Evolutionary conservation across 2,797 vertebrate species (phyloP), one percentile per base, ranked within the genome.

Genomic region (Gorsachius magnificus): DNA sequence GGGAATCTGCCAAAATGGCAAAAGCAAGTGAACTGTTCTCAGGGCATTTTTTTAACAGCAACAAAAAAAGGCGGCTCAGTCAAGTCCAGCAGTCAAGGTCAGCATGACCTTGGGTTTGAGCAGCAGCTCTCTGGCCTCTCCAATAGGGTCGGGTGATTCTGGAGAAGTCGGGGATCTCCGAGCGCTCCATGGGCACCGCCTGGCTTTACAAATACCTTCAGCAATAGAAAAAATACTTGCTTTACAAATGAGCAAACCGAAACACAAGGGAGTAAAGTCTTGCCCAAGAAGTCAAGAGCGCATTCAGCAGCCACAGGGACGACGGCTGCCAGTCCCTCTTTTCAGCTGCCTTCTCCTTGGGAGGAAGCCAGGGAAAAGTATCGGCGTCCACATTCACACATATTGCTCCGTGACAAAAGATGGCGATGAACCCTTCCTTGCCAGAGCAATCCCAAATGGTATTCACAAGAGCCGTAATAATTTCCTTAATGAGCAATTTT

Each of bases 51-150:
- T 95, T 91, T 92, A 96, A 63, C 54, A 79, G 58, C 26, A 87
- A 65, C 45, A 12, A 24, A 79, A 89, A 56, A 16, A 6, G 5
- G 51, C 9, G 21, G 8, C 31, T 91, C 36, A 80, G 54, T 70
- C 46, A 25, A 19, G 38, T 93, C 72, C 63, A 91, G 17, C 72
- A 86, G 14, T 36, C 71, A 96, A 95, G 92, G 90, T 90, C 84
- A 63, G 45, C 17, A 6, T 11, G 72, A 86, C 94, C 92, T 94
- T 93, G 84, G 29, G 56, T 64, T 79, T 81, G 43, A 56, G 43
- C 25, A 71, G 58, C 69, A 79, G 43, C 19, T 8, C 31, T 78
- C 46, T 75, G 16, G 50, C 69, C 48, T 43, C 10, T 71, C 56
- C 57, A 21, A 1, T 7, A 25, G 77, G 84, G 16, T 4, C 0